Base-by-base conservation (phyloP, 35 echinoderm and acorn worm species). In the Stichopus chloronotus region DNA sequence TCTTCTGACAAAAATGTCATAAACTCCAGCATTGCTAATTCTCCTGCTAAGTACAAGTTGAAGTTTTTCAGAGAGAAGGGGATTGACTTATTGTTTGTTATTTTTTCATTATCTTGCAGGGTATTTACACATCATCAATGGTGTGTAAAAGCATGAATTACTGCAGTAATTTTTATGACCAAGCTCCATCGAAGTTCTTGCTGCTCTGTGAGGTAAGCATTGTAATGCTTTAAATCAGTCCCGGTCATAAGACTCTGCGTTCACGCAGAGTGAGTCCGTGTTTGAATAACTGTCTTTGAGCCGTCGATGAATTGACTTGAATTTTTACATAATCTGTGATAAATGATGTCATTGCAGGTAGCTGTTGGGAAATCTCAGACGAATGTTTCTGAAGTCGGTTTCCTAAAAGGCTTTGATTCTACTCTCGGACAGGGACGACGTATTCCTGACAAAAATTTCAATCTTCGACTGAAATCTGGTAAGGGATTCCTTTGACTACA, bases 381-480 rank as follows among this genome's bases (percentile, higher is more conserved):
- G 58, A 56, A 85, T 58, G 82, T 85, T 9, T 4, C 6, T 19
- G 55, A 58, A 58, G 21, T 5, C 8, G 82, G 82, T 7, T 85
- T 85, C 52, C 56, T 16, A 19, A 85, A 85, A 16, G 82, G 82
- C 5, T 85, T 85, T 21, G 82, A 85, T 85, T 85, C 82, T 85
- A 57, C 17, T 25, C 52, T 85, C 9, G 82, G 82, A 20, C 5
- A 58, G 57, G 82, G 82, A 13, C 21, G 4, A 58, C 82, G 56
- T 58, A 11, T 53, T 55, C 82, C 82, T 85, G 82, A 85, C 21
- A 16, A 56, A 14, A 58, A 85, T 85, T 85, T 85, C 58, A 58
- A 85, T 58, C 57, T 85, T 5, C 55, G 82, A 22, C 82, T 85
- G 13, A 85, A 85, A 85, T 85, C 82, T 58, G 82, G 82, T 85